A percentile compares a stretch with the other conserved stretches of the same genome.
These are phyloP conservation scores for Ondatra zibethicus DNA, from an alignment of 2,113 vertebrate species.

Conservation along the genomic window DNA sequence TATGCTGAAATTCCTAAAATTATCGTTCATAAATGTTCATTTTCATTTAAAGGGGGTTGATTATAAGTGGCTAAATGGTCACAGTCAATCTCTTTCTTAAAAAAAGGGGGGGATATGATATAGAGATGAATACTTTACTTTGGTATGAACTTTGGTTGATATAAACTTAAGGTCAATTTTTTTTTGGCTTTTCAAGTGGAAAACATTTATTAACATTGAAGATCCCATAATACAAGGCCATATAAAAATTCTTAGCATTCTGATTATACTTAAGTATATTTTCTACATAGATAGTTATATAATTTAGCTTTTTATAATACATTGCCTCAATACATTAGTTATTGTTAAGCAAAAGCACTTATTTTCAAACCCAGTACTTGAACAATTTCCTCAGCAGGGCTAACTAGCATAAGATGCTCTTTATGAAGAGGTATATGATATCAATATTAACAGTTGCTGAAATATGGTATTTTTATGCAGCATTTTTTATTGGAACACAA, in stretches of 20 bases:
- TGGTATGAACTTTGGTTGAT: too few relatives aligned
- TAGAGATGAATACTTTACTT: too few relatives aligned
- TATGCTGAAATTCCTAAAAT: too few relatives aligned
- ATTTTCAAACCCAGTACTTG: slow-evolving; percentile 83
- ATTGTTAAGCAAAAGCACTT: slow-evolving; percentile 86
- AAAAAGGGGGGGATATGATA: too few relatives aligned
- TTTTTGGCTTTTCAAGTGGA: slow-evolving; percentile 87
- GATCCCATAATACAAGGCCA: slow-evolving; percentile 86
- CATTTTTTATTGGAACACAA: slow-evolving; percentile 68
- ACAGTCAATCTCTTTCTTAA: too few relatives aligned
- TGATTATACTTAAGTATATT: slow-evolving; percentile 84
- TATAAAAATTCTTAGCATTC: slow-evolving; percentile 88
- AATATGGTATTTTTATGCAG: slow-evolving; percentile 78
- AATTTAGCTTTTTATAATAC: slow-evolving; percentile 85
- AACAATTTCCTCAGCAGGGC: slow-evolving; percentile 81
- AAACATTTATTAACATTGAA: slow-evolving; percentile 91
- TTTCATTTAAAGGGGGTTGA: too few relatives aligned
- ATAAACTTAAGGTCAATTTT: too few relatives aligned
- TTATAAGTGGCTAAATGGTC: too few relatives aligned
- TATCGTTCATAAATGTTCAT: too few relatives aligned
- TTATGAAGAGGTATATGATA: slow-evolving; percentile 85
- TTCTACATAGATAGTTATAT: slow-evolving; percentile 88
- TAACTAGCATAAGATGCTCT: slow-evolving; percentile 82
- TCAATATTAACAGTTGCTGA: slow-evolving; percentile 80
- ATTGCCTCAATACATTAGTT: slow-evolving; percentile 85